Base-by-base conservation (phyloP, 1,140 invertebrate species). In the Thaumetopoea pityocampa region DNA sequence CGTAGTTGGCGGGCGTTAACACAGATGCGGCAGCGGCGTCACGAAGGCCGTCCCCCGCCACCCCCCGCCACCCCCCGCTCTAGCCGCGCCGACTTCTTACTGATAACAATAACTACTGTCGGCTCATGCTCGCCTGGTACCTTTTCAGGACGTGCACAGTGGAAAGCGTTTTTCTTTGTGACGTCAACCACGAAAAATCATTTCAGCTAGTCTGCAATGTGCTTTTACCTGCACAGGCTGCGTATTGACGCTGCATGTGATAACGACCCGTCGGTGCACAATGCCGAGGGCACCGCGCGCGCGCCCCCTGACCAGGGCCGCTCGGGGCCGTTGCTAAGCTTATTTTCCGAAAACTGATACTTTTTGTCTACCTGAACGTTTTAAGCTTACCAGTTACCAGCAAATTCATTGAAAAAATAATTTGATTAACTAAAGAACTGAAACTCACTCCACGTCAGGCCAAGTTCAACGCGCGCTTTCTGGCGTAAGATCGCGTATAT, bases 111-210 rank as follows among this genome's bases (percentile, higher is more conserved):
- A 40, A 63, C 63, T 58, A 43, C 58, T 55, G 36, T 49, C 46
- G 28, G 47, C 28, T 67, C 37, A 69, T 73, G 69, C 38, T 61
- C 56, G 67, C 69, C 69, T 77, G 48, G 72, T 77, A 73, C 63
- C 49, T 66, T 69, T 71, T 77, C 67, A 77, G 64, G 43, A 56
- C 30, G 11, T 34, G 32, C 47, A 37, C 29, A 15, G 58, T 63
- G 67, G 54, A 70, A 72, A 68, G 36, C 41, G 48, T 29, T 66
- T 72, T 76, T 60, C 68, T 59, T 32, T 6, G 22, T 43, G 49
- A 60, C 64, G 58, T 67, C 49, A 54, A 4, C 4, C 8, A 11
- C 10, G n/a, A 32, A 20, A 27, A n/a, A n/a, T n/a, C n/a, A 15
- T 16, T 38, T 12, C 14, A 46, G 23, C n/a, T n/a, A n/a, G n/a